Evolutionary conservation across 2,797 vertebrate genomes (phyloP).

Genomic region (Gymnoscopelus microlampas): DNA sequence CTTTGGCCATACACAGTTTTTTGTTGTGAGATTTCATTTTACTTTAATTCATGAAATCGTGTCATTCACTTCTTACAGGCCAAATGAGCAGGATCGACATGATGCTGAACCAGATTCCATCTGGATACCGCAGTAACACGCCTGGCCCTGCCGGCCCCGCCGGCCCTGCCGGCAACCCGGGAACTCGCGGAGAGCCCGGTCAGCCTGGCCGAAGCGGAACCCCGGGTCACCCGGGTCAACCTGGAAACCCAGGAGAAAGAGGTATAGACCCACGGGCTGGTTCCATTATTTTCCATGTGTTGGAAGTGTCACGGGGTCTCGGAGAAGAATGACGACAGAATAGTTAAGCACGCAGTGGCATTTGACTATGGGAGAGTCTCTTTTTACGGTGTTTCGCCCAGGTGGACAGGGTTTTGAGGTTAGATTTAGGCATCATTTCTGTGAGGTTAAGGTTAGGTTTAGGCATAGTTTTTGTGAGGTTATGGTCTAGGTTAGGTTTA

Average conservation of each 20-base stretch:
- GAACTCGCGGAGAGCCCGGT: constrained; percentile 91
- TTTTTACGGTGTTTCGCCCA: too few species aligned
- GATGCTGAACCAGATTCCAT: constrained; percentile 98
- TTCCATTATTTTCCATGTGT: background rate
- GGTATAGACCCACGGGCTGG: constrained; percentile 72
- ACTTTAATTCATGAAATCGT: too few species aligned
- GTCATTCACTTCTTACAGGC: constrained; percentile 71
- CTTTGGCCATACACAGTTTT: too few species aligned
- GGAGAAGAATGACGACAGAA: too few species aligned
- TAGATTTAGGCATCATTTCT: too few species aligned
- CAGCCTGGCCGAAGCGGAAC: constrained; percentile 91
- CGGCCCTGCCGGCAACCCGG: constrained; percentile 87
- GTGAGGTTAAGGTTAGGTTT: too few species aligned
- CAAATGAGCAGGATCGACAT: constrained; percentile 96
- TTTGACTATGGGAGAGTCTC: too few species aligned
- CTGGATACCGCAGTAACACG: constrained; percentile 90
- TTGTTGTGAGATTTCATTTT: too few species aligned
- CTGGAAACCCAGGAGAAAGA: constrained; percentile 92
- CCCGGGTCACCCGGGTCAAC: constrained; percentile 90
- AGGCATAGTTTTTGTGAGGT: too few species aligned
- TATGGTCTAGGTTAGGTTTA: too few species aligned
- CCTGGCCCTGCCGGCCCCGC: constrained; percentile 92
- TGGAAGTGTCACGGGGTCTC: background rate
- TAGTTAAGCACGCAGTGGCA: constrained; percentile 1
- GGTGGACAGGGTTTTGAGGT: too few species aligned